Percentiles rank a stretch among this genome's conserved stretches.
phyloP scores from a whole-genome alignment of 2,113 vertebrate species.

The Silurus meridionalis region DNA sequence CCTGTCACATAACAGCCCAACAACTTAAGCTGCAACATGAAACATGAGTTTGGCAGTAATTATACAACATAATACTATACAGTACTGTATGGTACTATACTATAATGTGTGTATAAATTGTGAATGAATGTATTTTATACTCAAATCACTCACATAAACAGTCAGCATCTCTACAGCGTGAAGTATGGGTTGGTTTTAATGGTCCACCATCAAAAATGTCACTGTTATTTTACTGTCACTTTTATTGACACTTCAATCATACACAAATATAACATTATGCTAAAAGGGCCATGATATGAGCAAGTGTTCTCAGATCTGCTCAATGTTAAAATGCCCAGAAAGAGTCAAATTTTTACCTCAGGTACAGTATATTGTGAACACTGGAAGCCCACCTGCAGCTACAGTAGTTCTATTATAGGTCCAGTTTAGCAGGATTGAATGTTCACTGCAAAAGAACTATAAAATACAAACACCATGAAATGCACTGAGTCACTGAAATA shows the following conservation, averaged over 20 bases:
- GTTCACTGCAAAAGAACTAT: neutral
- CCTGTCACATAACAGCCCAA: neutral
- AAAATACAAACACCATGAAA: neutral
- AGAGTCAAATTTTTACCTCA: neutral
- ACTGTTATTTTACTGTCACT: neutral
- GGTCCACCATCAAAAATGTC: neutral
- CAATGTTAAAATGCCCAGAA: neutral
- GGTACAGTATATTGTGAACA: neutral
- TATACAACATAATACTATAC: no score
- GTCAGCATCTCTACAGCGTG: neutral
- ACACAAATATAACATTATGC: neutral
- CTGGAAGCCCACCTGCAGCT: neutral
- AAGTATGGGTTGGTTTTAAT: neutral
- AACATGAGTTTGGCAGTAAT: neutral
- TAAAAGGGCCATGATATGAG: neutral
- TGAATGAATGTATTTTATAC: neutral
- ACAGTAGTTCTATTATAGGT: neutral
- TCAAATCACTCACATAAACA: neutral
- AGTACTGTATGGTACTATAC: neutral
- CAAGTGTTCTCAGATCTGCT: neutral
- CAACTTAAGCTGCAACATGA: neutral
- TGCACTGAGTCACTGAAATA: neutral
- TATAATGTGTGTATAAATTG: neutral
- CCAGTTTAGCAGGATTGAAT: neutral
- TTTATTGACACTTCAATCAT: neutral